phyloP scores from a whole-genome alignment of 2,797 vertebrate genomes.

The Esox lucius region DNA sequence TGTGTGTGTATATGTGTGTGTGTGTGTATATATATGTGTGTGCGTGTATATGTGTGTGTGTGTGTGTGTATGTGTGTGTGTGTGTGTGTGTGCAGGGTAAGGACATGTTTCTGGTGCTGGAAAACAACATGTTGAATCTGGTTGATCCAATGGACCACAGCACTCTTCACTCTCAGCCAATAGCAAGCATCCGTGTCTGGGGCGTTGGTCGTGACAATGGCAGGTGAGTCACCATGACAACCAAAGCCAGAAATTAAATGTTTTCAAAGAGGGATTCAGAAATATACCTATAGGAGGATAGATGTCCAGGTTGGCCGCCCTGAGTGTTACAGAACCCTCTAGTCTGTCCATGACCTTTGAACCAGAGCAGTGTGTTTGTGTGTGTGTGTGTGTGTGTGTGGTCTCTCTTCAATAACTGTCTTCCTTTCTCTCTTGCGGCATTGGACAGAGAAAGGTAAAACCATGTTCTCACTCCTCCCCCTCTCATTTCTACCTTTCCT shows the following conservation, averaged over 20 bases:
- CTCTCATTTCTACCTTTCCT: not conserved
- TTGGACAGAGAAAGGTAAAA: no score
- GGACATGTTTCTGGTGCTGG: conserved; percentile 95
- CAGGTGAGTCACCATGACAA: conserved; percentile 77
- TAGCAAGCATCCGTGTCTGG: conserved; percentile 97
- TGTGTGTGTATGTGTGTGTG: conserved; percentile 20
- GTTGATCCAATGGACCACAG: conserved; percentile 95
- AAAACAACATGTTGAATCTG: conserved; percentile 95
- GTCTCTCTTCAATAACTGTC: not conserved
- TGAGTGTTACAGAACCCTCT: no score
- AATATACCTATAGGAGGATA: no score
- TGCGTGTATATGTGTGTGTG: conserved; percentile 7
- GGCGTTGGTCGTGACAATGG: conserved; percentile 97
- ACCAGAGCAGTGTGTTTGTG: no score
- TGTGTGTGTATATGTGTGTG: no score
- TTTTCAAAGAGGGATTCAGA: no score
- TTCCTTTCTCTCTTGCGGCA: not conserved
- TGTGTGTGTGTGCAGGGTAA: conserved; percentile 81
- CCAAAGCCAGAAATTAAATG: no score
- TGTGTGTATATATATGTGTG: no score
- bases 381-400: no score
- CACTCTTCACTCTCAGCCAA: conserved; percentile 93
- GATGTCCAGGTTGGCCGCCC: no score
- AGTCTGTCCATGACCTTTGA: no score
- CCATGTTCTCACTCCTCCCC: not conserved